Conservation (phyloP, 2,888 invertebrate species). For the Rhingia campestris region DNA sequence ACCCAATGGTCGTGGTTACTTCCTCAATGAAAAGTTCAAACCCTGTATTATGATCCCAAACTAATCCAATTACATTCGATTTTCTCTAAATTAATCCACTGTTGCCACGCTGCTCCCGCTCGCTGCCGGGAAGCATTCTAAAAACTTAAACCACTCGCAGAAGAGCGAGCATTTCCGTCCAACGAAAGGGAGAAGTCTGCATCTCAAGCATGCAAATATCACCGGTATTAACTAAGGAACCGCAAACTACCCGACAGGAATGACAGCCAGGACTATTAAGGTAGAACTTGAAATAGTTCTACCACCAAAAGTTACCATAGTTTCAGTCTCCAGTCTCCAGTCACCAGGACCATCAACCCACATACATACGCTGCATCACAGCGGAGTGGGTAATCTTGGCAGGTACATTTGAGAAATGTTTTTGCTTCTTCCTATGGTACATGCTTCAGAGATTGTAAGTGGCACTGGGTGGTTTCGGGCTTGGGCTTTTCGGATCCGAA, state of each 20-base stretch:
- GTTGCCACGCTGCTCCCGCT: slow-evolving; percentile 44
- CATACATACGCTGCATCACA: slow-evolving; percentile 11
- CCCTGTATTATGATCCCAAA: slow-evolving; percentile 66
- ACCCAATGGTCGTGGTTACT: slow-evolving; percentile 50
- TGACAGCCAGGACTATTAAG: slow-evolving; percentile 74
- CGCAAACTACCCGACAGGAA: slow-evolving; percentile 73
- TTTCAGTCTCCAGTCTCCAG: background rate
- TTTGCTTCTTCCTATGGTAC: slow-evolving; percentile 57
- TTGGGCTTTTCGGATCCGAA: slow-evolving; percentile 15
- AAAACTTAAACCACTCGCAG: slow-evolving; percentile 56
- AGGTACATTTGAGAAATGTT: slow-evolving; percentile 70
- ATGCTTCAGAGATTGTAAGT: slow-evolving; percentile 68
- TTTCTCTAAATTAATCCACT: slow-evolving; percentile 71
- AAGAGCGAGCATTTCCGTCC: slow-evolving; percentile 5
- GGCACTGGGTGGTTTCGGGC: slow-evolving; percentile 48
- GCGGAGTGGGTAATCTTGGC: slow-evolving; percentile 69
- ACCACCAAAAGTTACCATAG: slow-evolving; percentile 65
- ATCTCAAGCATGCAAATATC: slow-evolving; percentile 70
- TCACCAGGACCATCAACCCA: slow-evolving; percentile 7
- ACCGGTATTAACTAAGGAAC: slow-evolving; percentile 69
- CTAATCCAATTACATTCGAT: slow-evolving; percentile 74
- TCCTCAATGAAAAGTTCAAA: slow-evolving; percentile 65
- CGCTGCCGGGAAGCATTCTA: slow-evolving; percentile 14
- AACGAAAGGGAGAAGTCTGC: slow-evolving; percentile 43
- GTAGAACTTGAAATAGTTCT: slow-evolving; percentile 69